Conservation (phyloP, 2,113 vertebrate species). For the Apaloderma vittatum region DNA sequence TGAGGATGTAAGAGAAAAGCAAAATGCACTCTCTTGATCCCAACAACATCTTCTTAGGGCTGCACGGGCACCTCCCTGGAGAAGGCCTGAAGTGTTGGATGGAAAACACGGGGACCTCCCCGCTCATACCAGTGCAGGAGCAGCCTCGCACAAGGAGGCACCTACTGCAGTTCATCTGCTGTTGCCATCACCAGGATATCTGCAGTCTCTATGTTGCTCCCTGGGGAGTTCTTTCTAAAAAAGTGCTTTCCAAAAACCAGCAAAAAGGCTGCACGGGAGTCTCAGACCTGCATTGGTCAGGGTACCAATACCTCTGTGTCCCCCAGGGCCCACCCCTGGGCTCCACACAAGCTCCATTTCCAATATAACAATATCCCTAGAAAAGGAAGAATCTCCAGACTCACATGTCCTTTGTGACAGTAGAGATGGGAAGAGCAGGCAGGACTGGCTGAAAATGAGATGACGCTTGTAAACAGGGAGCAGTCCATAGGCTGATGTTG, state of each 20-base stretch:
- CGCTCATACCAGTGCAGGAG: fast-evolving
- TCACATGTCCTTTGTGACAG: fast-evolving
- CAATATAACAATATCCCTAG: not conserved
- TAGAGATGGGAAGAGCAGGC: not conserved
- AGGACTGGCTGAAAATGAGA: not conserved
- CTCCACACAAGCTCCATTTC: not conserved
- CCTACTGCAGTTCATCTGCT: not conserved
- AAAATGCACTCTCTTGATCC: fast-evolving
- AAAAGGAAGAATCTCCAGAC: not conserved
- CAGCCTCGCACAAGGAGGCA: not conserved
- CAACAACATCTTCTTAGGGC: not conserved
- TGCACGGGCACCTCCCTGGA: fast-evolving
- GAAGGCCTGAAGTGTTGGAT: no score
- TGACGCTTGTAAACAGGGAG: not conserved
- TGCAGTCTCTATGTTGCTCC: not conserved
- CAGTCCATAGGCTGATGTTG: fast-evolving
- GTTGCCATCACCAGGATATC: not conserved
- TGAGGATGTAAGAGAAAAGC: fast-evolving
- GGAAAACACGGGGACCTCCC: not conserved
- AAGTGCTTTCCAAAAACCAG: not conserved
- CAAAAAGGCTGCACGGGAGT: not conserved
- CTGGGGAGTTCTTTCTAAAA: not conserved
- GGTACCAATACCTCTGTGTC: no score
- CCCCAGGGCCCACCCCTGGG: not conserved
- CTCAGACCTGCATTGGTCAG: not conserved